Conservation (phyloP, 2,888 invertebrate species). For the Eupithecia vulgata region DNA sequence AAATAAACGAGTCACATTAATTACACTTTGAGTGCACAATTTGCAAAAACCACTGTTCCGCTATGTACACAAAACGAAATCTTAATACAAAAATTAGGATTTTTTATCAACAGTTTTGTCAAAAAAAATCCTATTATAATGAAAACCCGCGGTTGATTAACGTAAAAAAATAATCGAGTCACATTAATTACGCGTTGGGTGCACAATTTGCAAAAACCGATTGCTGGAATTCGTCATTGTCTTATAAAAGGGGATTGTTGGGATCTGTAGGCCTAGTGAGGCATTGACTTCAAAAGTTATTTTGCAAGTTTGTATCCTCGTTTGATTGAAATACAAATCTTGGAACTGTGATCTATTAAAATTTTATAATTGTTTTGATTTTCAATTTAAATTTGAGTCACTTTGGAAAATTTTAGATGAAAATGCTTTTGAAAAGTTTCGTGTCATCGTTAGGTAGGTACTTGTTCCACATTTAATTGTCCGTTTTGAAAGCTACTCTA, state of each 20-base stretch:
- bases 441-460: background rate
- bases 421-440: background rate
- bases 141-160: conserved; percentile 54
- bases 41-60: no score
- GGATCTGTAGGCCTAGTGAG: background rate
- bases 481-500: background rate
- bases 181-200: conserved; percentile 67
- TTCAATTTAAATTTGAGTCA: background rate
- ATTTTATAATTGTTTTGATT: background rate
- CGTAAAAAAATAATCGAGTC: conserved; percentile 63
- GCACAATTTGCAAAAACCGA: conserved; percentile 78
- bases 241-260: conserved; percentile 67
- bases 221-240: conserved; percentile 75
- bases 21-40: no score
- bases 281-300: background rate
- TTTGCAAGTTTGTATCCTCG: background rate
- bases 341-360: background rate
- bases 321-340: background rate
- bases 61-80: no score
- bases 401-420: background rate
- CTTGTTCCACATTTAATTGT: background rate
- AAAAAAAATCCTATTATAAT: no score
- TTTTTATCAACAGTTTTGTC: no score
- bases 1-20: no score
- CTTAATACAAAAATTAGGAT: no score